Conservation (phyloP, 1,140 invertebrate genomes). For the Saxidomus purpurata region DNA sequence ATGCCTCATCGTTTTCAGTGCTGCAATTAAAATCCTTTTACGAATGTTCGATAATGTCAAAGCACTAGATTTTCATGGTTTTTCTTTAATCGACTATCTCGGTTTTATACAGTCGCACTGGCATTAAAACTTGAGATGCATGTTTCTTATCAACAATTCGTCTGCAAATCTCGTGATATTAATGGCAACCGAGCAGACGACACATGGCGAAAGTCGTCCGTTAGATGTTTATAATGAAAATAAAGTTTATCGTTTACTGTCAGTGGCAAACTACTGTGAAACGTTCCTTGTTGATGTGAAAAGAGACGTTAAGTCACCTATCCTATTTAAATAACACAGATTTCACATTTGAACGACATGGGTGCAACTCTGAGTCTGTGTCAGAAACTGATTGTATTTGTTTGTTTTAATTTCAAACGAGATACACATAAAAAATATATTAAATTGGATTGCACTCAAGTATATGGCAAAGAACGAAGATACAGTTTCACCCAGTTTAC, state of each 20-base stretch:
- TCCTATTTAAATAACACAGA: not conserved
- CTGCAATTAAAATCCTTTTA: too few relatives aligned
- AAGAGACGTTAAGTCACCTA: not conserved
- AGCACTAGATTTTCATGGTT: not conserved
- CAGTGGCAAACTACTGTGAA: not conserved
- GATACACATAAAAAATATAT: not conserved
- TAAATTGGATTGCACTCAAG: not conserved
- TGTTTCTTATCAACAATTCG: slow-evolving; percentile 13
- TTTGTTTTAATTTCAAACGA: slow-evolving; percentile 9
- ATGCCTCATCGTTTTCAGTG: too few relatives aligned
- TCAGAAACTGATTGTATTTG: not conserved
- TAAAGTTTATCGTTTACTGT: slow-evolving; percentile 14
- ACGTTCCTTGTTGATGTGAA: not conserved
- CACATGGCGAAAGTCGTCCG: not conserved
- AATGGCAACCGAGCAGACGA: slow-evolving; percentile 6
- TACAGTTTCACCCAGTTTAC: too few relatives aligned
- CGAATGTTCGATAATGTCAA: not conserved
- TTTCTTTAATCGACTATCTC: not conserved
- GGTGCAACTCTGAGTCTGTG: not conserved
- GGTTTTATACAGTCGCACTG: not conserved
- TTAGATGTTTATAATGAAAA: not conserved
- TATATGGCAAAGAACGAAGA: too few relatives aligned
- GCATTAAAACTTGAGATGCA: not conserved
- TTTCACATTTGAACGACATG: not conserved
- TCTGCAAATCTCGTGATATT: slow-evolving; percentile 11